Base-by-base conservation (phyloP, 2,797 vertebrate species). In the Champsocephalus esox region DNA sequence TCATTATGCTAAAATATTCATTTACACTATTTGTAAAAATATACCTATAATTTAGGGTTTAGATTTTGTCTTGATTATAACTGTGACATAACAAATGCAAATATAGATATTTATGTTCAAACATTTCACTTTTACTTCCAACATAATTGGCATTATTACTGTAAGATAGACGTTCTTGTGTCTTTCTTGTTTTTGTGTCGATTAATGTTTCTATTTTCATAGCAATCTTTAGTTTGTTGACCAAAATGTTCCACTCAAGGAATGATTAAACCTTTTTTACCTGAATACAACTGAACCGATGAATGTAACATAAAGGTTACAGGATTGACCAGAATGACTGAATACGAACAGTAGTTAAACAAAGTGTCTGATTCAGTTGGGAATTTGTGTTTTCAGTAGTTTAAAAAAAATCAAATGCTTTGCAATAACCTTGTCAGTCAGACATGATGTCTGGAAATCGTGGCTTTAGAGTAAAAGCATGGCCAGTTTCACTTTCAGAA, bases 401-500 rank as follows among this genome's bases (percentile, higher is more conserved):
- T 58, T 49, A 11, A 50, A 70, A 28, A 38, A 9, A 9, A 49
- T 10, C 62, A 62, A 72, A 67, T 55, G 13, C 73, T 71, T 77
- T 63, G 65, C 54, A 54, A 50, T 43, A 52, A 75, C 24, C 38
- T 41, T 59, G 72, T 59, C 65, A 49, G 71, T 83, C 71, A 76
- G 54, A 78, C 56, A 62, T 3, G 38, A 55, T 60, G 77, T 43
- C 68, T 49, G 70, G 75, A 81, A 19, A 67, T 34, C 41, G 8
- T 6, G 13, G 43, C 66, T 54, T 41, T 38, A 43, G 50, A 82
- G 32, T 43, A 62, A 76, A 41, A 59, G 56, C 14, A 82, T 9
- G 74, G 63, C 56, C 76, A 71, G 76, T 80, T 82, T 81, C 84
- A 88, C 78, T 85, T 79, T 84, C 61, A 81, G 56, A 79, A 88